Percentiles rank a stretch among this genome's conserved stretches.
These are phyloP conservation scores for Heliocidaris tuberculata DNA, from an alignment of 35 echinoderm and acorn worm species.

Conservation along the genomic window DNA sequence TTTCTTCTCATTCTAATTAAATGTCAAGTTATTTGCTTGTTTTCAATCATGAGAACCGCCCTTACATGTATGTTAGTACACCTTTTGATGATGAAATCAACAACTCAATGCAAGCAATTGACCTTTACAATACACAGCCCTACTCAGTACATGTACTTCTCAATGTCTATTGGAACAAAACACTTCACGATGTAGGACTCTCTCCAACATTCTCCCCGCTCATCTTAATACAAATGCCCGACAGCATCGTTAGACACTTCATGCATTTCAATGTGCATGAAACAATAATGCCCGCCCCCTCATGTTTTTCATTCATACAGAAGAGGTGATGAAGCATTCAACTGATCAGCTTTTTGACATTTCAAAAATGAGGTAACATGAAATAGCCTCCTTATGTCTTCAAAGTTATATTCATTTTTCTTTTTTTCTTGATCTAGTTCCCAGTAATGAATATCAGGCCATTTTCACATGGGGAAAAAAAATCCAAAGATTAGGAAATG, in stretches of 20 bases:
- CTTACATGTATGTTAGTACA: background rate
- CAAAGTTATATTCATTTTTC: background rate
- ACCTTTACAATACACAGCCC: background rate
- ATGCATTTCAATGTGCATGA: background rate
- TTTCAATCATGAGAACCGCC: background rate
- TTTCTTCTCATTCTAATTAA: background rate
- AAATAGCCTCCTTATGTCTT: background rate
- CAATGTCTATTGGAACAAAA: background rate
- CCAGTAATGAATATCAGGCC: background rate
- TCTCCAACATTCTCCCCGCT: background rate
- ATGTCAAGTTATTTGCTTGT: background rate
- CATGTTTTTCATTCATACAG: background rate
- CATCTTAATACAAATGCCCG: background rate
- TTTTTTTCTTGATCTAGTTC: background rate
- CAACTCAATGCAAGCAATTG: background rate
- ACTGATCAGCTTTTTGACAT: background rate
- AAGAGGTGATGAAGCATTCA: background rate
- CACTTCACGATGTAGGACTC: background rate
- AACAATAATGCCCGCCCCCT: background rate
- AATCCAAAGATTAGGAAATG: too few species aligned
- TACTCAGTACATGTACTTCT: background rate
- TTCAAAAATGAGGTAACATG: background rate
- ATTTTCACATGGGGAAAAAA: background rate
- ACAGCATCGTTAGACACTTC: background rate
- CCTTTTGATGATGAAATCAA: background rate